Base-by-base conservation (phyloP, 2,113 vertebrate species). In the Peromyscus californicus region DNA sequence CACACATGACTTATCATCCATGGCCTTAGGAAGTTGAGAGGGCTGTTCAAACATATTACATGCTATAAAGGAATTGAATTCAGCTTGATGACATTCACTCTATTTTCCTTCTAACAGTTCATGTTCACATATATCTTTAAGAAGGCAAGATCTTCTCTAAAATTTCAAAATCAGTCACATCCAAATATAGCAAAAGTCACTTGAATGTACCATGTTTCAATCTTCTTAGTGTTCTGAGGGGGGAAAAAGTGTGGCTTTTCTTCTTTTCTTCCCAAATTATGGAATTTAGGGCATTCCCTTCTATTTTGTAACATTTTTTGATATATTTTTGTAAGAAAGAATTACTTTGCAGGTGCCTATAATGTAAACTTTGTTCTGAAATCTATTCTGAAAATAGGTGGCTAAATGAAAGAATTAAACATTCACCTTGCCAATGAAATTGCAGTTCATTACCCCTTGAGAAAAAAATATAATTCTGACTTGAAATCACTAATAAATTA, bases 21-120 rank as follows among this genome's bases (percentile, higher is more conserved):
- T 95, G 89, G 85, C 33, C 93, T 89, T 70, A 72, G 69, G 75
- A 90, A 95, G 63, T 69, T 91, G 88, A 96, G 83, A 33, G 94
- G 45, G 45, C 12, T 12, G 51, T 69, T 95, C 54, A 86, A 79
- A 95, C 31, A 59, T 45, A 80, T 5, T 78, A 54, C 51, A 79
- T 65, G 29, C 83, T 75, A 82, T 39, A 0, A 96, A 92, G 24
- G 5, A 86, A 89, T 31, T 29, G 0, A 57, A 90, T 94, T 95
- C 48, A 96, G 36, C n/a, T 54, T 57, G n/a, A 13, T 92, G 57
- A 85, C 45, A 72, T 96, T 95, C 26, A 72, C 26, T 61, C 24
- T 39, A 17, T 54, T 82, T 91, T 93, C 31, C 72, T 21, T 51
- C 42, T 59, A 48, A 74, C 10, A 42, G 36, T 11, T 90, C 75